Conservation (phyloP, 2,113 vertebrate genomes). For the Tricholaema leucomelas region DNA sequence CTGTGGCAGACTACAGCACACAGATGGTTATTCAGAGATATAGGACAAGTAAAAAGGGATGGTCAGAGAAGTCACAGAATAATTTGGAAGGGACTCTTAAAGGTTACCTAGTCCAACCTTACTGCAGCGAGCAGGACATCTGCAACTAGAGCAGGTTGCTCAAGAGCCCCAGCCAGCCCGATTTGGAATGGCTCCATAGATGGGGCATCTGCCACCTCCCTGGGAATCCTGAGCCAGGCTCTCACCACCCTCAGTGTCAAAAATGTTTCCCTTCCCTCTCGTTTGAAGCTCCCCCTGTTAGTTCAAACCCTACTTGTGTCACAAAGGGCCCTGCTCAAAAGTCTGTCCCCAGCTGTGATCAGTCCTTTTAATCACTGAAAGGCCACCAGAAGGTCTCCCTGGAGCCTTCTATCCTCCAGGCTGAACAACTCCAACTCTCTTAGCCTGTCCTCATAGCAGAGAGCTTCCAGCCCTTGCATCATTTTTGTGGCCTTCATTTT, state of each 20-base stretch:
- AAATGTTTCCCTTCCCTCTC: no score
- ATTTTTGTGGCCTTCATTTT: not conserved
- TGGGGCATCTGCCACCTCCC: no score
- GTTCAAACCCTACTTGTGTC: no score
- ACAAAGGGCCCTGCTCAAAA: not conserved
- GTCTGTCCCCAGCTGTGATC: not conserved
- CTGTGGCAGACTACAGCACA: not conserved
- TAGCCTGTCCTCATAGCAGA: not conserved
- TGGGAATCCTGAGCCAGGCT: no score
- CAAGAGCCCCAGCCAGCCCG: no score
- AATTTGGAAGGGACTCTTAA: no score
- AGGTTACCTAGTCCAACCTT: no score
- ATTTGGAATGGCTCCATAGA: no score
- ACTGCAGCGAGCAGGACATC: no score
- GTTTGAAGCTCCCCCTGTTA: no score
- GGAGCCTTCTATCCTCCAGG: not conserved
- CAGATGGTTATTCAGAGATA: slow-evolving; percentile 5
- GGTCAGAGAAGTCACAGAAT: not conserved
- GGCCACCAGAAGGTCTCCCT: not conserved
- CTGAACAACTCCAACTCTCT: not conserved
- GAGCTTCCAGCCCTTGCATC: not conserved
- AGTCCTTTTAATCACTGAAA: not conserved
- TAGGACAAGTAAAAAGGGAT: not conserved
- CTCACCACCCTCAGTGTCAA: no score
- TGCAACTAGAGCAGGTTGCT: no score